Conservation (phyloP, 2,797 vertebrate genomes). For the Danionella dracula region DNA sequence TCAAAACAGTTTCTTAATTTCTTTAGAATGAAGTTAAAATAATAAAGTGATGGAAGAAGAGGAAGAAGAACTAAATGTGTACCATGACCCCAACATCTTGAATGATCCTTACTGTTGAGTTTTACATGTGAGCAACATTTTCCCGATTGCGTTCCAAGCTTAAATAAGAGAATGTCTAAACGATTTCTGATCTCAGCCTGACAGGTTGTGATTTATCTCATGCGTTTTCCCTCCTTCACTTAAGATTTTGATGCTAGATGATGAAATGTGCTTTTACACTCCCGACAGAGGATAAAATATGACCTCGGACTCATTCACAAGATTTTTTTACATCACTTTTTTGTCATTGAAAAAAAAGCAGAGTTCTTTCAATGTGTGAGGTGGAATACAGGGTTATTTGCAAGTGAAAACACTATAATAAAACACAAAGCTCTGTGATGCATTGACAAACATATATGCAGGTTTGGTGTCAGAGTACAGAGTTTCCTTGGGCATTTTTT, state of each 20-base stretch:
- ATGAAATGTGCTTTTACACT: conserved; percentile 33
- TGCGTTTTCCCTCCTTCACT: conserved; percentile 5
- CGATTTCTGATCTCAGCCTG: not conserved
- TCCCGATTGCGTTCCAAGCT: conserved; percentile 5
- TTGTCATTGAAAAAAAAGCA: conserved; percentile 18
- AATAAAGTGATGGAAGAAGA: no score
- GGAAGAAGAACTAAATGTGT: no score
- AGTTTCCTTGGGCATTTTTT: conserved; percentile 43
- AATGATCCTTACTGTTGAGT: not conserved
- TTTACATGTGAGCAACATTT: not conserved
- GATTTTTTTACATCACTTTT: conserved; percentile 29
- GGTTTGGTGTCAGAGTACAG: conserved; percentile 45
- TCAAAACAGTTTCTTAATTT: no score
- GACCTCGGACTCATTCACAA: not conserved
- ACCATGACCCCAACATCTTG: not conserved
- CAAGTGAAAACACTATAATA: not conserved
- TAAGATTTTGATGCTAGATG: conserved; percentile 23
- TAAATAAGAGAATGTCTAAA: conserved; percentile 32
- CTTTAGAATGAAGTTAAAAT: no score
- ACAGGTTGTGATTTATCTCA: not conserved
- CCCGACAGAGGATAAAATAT: conserved; percentile 14
- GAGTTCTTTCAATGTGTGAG: conserved; percentile 23
- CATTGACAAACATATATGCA: conserved; percentile 58
- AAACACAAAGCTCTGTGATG: conserved; percentile 31
- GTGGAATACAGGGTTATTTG: conserved; percentile 9